phyloP scores from a whole-genome alignment of 2,888 invertebrate genomes.

The Schizaphis graminum region DNA sequence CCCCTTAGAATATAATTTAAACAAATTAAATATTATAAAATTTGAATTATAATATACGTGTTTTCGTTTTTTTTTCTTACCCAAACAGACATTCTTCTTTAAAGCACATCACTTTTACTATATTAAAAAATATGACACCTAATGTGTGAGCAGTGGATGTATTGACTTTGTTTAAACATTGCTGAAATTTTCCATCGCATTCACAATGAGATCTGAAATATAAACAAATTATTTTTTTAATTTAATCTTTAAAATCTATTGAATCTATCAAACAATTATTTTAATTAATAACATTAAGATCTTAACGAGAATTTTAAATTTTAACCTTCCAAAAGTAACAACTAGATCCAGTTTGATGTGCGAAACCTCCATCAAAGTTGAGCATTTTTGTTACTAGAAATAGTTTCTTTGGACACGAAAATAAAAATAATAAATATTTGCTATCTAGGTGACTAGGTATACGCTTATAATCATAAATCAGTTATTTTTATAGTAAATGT shows the following conservation, averaged over 20 bases:
- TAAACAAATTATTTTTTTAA: not conserved
- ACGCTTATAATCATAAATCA: not conserved
- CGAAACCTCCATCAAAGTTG: too few relatives aligned
- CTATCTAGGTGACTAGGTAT: too few relatives aligned
- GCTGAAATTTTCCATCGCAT: constrained; percentile 86
- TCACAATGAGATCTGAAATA: constrained; percentile 82
- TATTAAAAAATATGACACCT: constrained; percentile 89
- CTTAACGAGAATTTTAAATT: too few relatives aligned
- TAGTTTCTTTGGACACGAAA: too few relatives aligned
- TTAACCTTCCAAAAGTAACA: too few relatives aligned
- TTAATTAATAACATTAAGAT: too few relatives aligned
- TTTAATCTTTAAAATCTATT: not conserved
- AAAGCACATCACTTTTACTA: constrained; percentile 82
- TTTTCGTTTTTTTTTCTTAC: constrained; percentile 13
- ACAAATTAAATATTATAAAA: not conserved
- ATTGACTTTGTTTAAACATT: constrained; percentile 83
- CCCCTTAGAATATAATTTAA: constrained; percentile 35
- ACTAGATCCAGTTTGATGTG: too few relatives aligned
- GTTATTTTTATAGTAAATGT: not conserved
- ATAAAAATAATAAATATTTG: too few relatives aligned
- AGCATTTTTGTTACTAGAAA: too few relatives aligned
- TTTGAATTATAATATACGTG: not conserved
- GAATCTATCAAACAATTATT: not conserved
- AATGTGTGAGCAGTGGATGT: constrained; percentile 81
- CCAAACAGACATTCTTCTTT: constrained; percentile 72